Percentiles rank a stretch among this genome's conserved stretches.
Evolutionary conservation across 2,888 invertebrate genomes (phyloP).

Genomic region (Zaprionus obscuricornis): DNA sequence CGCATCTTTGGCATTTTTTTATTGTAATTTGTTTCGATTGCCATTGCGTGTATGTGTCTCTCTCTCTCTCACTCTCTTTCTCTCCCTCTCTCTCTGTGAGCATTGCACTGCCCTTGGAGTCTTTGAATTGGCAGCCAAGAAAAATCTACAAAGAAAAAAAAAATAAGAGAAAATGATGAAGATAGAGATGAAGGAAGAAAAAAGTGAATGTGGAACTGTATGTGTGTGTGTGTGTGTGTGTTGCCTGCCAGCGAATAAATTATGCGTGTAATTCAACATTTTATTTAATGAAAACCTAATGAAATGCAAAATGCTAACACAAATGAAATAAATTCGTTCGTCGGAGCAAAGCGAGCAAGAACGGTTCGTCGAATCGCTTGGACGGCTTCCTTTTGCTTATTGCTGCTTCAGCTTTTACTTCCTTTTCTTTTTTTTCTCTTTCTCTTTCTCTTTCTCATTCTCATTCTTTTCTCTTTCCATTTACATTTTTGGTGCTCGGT

Average conservation of each 20-base stretch:
- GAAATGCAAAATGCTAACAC: conserved; percentile 81
- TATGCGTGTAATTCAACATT: conserved; percentile 82
- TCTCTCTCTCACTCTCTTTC: background rate
- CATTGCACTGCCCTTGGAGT: too few species aligned
- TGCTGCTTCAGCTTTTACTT: conserved; percentile 2
- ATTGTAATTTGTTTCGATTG: conserved; percentile 78
- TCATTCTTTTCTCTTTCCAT: background rate
- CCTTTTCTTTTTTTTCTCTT: conserved; percentile 22
- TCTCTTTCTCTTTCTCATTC: conserved; percentile 14
- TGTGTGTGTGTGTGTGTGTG: too few species aligned
- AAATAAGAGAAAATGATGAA: background rate
- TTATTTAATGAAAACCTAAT: conserved; percentile 82
- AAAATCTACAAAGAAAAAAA: conserved; percentile 40
- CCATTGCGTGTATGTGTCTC: conserved; percentile 44
- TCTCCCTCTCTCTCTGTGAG: background rate
- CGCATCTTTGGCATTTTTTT: conserved; percentile 74
- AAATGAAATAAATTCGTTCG: conserved; percentile 75
- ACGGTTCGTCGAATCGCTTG: conserved; percentile 50
- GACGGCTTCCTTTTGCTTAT: conserved; percentile 43
- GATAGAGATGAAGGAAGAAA: background rate
- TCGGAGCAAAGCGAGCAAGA: conserved; percentile 41
- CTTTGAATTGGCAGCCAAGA: conserved; percentile 16
- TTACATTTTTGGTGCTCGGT: conserved; percentile 24
- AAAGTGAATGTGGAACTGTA: conserved; percentile 5
- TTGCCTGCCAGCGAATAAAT: conserved; percentile 74